Percentiles rank a stretch among this genome's conserved stretches.
Evolutionary conservation across 2,888 invertebrate species (phyloP).

Genomic region (Agrilus biguttatus): DNA sequence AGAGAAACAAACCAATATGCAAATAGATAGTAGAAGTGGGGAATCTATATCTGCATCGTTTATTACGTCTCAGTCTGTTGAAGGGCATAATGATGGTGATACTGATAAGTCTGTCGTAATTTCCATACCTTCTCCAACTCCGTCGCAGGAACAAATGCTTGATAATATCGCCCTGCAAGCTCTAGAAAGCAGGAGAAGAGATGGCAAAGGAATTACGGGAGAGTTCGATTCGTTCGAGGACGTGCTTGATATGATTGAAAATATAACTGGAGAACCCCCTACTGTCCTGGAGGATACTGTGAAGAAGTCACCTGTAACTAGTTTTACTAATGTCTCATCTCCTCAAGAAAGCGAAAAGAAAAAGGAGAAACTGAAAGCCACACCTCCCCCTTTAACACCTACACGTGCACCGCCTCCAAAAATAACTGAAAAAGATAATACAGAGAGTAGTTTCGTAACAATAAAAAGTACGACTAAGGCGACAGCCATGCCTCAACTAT

Average conservation of each 20-base stretch:
- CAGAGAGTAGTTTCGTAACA: constrained; percentile 8
- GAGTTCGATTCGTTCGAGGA: constrained; percentile 54
- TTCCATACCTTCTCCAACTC: constrained; percentile 50
- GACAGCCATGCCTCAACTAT: constrained; percentile 49
- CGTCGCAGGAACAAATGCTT: constrained; percentile 47
- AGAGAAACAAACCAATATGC: constrained; percentile 21
- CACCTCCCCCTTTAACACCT: background rate
- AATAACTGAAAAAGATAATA: too few species aligned
- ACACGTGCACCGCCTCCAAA: too few species aligned
- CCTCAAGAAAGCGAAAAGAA: too few species aligned
- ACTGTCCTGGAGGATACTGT: constrained; percentile 18
- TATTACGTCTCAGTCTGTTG: constrained; percentile 41
- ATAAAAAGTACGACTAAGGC: constrained; percentile 24
- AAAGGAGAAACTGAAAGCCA: background rate
- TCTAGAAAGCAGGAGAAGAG: constrained; percentile 36
- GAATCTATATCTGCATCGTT: constrained; percentile 41
- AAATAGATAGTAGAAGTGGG: constrained; percentile 22
- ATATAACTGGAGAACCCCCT: constrained; percentile 33
- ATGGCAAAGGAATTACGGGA: constrained; percentile 34
- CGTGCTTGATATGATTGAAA: constrained; percentile 54
- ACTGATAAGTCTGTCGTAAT: constrained; percentile 49
- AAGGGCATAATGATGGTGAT: constrained; percentile 41
- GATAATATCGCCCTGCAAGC: constrained; percentile 49
- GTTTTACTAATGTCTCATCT: background rate
- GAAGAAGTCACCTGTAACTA: constrained; percentile 10